Conservation (phyloP, 2,888 invertebrate genomes). For the Tachina fera region DNA sequence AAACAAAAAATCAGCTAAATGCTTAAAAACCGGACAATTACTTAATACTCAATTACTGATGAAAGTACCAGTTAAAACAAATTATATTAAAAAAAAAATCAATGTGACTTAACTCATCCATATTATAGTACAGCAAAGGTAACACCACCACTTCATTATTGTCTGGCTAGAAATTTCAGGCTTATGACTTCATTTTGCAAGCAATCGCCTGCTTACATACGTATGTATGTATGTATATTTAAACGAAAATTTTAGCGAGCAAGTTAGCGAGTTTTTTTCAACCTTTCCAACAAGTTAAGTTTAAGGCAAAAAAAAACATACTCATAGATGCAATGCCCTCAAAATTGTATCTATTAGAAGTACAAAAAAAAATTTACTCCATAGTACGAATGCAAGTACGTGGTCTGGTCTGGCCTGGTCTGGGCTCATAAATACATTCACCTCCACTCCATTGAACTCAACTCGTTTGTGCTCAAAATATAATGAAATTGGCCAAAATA, state of each 20-base stretch:
- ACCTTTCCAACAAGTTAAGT: conserved; percentile 29
- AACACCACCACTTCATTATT: conserved; percentile 27
- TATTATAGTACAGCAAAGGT: conserved; percentile 5
- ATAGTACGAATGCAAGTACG: conserved; percentile 20
- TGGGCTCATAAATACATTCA: conserved; percentile 56
- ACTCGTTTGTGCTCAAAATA: conserved; percentile 37
- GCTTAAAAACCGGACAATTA: conserved; percentile 55
- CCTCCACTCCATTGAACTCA: conserved; percentile 44
- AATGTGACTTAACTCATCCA: conserved; percentile 22
- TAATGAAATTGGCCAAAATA: conserved; percentile 51
- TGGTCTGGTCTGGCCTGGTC: conserved; percentile 40
- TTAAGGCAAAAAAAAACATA: conserved; percentile 19
- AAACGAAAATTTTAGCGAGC: conserved; percentile 38
- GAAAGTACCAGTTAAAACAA: conserved; percentile 4
- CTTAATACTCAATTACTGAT: conserved; percentile 48
- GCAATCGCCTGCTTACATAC: conserved; percentile 12
- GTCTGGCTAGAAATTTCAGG: conserved; percentile 35
- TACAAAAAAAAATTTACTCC: not conserved
- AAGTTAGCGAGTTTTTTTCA: not conserved
- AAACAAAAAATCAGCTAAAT: not conserved
- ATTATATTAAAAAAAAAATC: conserved; percentile 12
- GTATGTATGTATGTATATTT: not conserved
- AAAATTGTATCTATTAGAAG: conserved; percentile 15
- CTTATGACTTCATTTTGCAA: conserved; percentile 65
- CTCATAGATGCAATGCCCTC: conserved; percentile 43